A percentile compares a stretch with the other conserved stretches of the same genome.
Evolutionary conservation across 2,797 vertebrate genomes (phyloP).

Genomic region (Lophotriccus pileatus): DNA sequence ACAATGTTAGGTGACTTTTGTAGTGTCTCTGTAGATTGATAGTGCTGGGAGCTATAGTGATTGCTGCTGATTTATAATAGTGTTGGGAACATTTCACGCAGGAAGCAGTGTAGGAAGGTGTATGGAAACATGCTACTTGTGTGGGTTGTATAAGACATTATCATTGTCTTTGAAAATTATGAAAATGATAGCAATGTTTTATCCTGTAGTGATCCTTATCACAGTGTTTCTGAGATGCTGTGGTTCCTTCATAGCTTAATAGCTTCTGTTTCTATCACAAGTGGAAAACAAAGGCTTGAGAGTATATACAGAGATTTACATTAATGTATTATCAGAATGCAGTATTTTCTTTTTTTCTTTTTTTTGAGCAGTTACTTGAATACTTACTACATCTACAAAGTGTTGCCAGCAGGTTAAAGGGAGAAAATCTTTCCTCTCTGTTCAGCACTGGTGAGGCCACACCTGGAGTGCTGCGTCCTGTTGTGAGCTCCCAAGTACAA

Average conservation of each 20-base stretch:
- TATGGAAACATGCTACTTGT: constrained; percentile 35
- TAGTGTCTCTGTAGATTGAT: constrained; percentile 45
- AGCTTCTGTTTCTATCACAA: not conserved
- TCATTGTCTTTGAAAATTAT: constrained; percentile 33
- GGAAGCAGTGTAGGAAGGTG: constrained; percentile 45
- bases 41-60: constrained; percentile 50
- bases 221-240: not conserved
- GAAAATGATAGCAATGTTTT: constrained; percentile 33
- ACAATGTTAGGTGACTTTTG: constrained; percentile 39
- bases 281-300: not conserved
- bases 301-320: not conserved
- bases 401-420: not conserved
- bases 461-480: not conserved
- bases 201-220: constrained; percentile 4
- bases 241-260: constrained; percentile 14
- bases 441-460: not conserved
- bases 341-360: not conserved
- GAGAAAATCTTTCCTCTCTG: not conserved
- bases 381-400: not conserved
- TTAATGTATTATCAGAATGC: not conserved
- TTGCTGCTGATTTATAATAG: constrained; percentile 52
- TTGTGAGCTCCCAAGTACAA: not conserved
- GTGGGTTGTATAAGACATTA: constrained; percentile 34
- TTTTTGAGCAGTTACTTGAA: not conserved
- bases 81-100: constrained; percentile 9